A percentile compares a stretch with the other conserved stretches of the same genome.
phyloP scores from a whole-genome alignment of 2,113 vertebrate genomes.

The Pedionomus torquatus region DNA sequence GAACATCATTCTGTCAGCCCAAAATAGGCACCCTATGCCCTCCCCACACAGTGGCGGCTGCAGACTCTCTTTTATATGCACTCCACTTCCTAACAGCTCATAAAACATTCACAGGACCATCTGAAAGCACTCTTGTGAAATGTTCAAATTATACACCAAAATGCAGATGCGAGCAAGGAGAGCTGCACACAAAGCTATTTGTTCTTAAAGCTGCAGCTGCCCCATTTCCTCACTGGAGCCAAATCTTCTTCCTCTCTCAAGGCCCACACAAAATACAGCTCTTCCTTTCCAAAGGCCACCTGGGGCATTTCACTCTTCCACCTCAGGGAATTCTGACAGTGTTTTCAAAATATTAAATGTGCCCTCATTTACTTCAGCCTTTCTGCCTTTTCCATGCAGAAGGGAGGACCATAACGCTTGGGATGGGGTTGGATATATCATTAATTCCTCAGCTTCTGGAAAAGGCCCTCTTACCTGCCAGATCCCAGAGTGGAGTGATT shows the following conservation, averaged over 20 bases:
- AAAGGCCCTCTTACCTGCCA: neutral
- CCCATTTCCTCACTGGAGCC: neutral
- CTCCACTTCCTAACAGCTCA: neutral
- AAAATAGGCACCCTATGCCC: neutral
- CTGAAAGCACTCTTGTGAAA: constrained; percentile 50
- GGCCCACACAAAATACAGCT: neutral
- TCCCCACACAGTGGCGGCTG: neutral
- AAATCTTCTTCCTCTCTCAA: neutral
- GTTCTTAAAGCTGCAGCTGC: neutral
- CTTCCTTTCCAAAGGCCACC: neutral
- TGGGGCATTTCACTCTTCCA: neutral
- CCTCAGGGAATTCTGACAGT: neutral
- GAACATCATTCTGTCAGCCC: constrained; percentile 5
- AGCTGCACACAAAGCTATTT: neutral
- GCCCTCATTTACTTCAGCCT: neutral
- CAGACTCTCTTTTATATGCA: neutral
- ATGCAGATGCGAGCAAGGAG: neutral
- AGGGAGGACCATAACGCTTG: neutral
- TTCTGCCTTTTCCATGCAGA: neutral
- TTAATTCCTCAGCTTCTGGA: neutral
- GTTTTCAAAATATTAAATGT: neutral
- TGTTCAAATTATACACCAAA: neutral
- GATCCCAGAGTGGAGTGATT: neutral
- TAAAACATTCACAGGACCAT: constrained; percentile 31
- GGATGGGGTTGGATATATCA: neutral